These are phyloP conservation scores for Lacerta viridis DNA, from an alignment of 2,797 vertebrate species.

Conservation along the genomic window DNA sequence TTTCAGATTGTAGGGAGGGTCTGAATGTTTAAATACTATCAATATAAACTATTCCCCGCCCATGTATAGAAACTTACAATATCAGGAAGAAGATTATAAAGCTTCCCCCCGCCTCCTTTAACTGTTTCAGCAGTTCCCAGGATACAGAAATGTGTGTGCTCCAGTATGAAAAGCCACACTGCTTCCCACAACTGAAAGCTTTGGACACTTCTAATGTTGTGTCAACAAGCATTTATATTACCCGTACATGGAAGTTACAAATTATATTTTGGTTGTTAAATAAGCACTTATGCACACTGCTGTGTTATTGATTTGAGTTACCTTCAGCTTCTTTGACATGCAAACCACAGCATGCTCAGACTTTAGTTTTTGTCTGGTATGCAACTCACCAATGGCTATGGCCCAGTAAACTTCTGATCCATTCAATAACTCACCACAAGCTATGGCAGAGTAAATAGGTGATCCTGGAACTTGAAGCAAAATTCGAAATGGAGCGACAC, in stretches of 20 bases:
- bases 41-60: not conserved
- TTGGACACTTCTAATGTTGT: not conserved
- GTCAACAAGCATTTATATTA: not conserved
- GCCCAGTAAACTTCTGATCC: conserved; percentile 94
- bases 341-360: conserved; percentile 79
- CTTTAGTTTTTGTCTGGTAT: conserved; percentile 24
- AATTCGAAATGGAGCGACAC: conserved; percentile 93
- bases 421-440: conserved; percentile 90
- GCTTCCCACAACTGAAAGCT: not conserved
- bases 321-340: conserved; percentile 78
- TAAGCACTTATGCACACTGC: conserved; percentile 39
- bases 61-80: not conserved
- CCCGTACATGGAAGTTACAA: conserved; percentile 38
- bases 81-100: not conserved
- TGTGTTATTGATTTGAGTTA: conserved; percentile 70
- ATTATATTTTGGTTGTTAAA: conserved; percentile 65
- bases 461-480: conserved; percentile 94
- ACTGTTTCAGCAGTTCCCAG: not conserved
- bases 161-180: not conserved
- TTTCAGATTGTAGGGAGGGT: not conserved
- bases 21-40: not conserved
- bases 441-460: conserved; percentile 95
- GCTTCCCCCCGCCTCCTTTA: not conserved
- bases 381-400: conserved; percentile 90
- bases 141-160: not conserved